Evolutionary conservation across 37 sponge, comb jelly and placozoan species (phyloP), one percentile per base, ranked within the genome.

Genomic region (Diacarnus erythraeanus): DNA sequence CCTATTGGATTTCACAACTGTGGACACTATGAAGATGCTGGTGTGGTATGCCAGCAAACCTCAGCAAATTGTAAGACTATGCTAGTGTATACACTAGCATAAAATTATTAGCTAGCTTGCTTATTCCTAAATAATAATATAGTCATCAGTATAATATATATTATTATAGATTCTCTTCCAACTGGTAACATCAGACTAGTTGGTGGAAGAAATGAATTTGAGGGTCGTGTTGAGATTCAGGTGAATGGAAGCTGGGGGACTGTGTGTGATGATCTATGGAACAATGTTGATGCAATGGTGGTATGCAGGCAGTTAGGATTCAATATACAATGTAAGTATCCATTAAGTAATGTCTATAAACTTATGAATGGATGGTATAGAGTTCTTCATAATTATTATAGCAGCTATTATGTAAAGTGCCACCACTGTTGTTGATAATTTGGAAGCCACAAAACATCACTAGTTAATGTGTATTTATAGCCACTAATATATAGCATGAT

Each of bases 201-300:
- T n/a, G 74, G 74, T 23, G 75, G 82, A 59, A 25, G 75, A 60
- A 22, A 35, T 27, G 21, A 10, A 26, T 74, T 44, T 34, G 35
- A 81, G 22, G 82, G 82, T 29, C 56, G 82, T 26, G 82, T 81
- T 22, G 82, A 81, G 74, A 75, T 81, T 22, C 39, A 75, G 26
- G 27, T 27, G 43, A 75, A 36, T 47, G 64, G 36, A 23, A 30
- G 33, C 9, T 73, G 73, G 84, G 68, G 66, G 27, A 83, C 77
- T 21, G 74, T 83, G 64, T 79, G 80, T 79, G 80, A 79, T 47
- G 69, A 68, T 35, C 8, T 22, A 38, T 79, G 80, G 80, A 12
- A 29, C 42, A 64, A 33, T 29, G 31, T 37, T 66, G 84, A 83
- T 76, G 84, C 84, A 35, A 31, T 26, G 29, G 84, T 83, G 21